Conservation (phyloP, 1,140 invertebrate species). For the Sminthurinus signatus region DNA sequence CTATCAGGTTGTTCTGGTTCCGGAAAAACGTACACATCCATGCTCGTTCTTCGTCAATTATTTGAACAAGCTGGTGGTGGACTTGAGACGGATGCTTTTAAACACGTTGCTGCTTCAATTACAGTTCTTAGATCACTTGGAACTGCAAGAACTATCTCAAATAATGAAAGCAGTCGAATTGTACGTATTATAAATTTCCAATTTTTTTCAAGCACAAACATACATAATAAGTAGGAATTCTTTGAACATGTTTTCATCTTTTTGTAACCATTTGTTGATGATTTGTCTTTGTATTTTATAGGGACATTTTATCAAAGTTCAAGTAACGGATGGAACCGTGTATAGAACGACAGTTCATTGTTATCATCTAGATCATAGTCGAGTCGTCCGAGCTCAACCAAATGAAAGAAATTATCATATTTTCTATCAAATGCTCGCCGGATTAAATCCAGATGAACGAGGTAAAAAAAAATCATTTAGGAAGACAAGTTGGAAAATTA, state of each 20-base stretch:
- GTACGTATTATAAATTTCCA: conserved; percentile 52
- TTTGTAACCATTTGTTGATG: too few relatives aligned
- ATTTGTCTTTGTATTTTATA: conserved; percentile 45
- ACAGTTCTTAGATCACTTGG: conserved; percentile 85
- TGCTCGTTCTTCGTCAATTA: conserved; percentile 79
- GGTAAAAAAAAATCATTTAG: conserved; percentile 46
- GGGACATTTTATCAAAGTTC: conserved; percentile 94
- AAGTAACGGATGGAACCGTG: conserved; percentile 89
- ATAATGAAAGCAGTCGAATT: conserved; percentile 89
- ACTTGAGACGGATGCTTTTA: conserved; percentile 91
- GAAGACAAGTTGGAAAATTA: too few relatives aligned
- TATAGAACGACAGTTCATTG: conserved; percentile 94
- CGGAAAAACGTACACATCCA: conserved; percentile 91
- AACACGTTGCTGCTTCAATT: conserved; percentile 88
- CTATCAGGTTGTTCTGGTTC: conserved; percentile 83
- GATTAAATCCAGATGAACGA: conserved; percentile 77
- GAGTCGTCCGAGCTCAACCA: conserved; percentile 74
- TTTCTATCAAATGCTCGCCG: conserved; percentile 94
- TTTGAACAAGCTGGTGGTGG: conserved; percentile 90
- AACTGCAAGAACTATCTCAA: conserved; percentile 79
- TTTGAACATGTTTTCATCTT: too few relatives aligned
- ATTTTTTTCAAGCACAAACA: too few relatives aligned
- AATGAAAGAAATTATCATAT: conserved; percentile 95
- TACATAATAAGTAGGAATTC: too few relatives aligned
- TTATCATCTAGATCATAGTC: conserved; percentile 87